A percentile compares a stretch with the other conserved stretches of the same genome.
Evolutionary conservation across 2,797 vertebrate species (phyloP).

Genomic region (Phrynocephalus forsythii): DNA sequence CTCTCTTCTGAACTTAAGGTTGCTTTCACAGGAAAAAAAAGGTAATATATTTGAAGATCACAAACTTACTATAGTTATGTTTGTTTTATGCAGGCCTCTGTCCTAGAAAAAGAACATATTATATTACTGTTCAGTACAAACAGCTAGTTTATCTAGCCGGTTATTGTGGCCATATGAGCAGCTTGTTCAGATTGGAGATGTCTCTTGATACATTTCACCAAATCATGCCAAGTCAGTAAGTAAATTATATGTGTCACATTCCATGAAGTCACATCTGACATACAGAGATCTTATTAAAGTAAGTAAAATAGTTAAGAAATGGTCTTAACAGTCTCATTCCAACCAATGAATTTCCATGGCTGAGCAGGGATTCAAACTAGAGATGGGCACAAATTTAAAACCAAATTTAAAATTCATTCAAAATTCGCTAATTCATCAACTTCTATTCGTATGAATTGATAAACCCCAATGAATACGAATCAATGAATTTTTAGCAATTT

Average conservation of each 20-base stretch:
- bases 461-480: too few species aligned
- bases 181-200: constrained; percentile 1
- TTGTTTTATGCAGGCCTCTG: not conserved
- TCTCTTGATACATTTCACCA: not conserved
- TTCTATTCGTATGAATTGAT: too few species aligned
- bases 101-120: not conserved
- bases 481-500: too few species aligned
- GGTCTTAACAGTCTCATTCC: too few species aligned
- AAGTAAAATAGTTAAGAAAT: too few species aligned
- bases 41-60: not conserved
- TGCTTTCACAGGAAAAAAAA: not conserved
- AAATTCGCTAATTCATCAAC: too few species aligned
- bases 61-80: not conserved
- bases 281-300: too few species aligned
- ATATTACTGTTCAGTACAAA: not conserved
- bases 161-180: not conserved
- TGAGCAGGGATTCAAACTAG: too few species aligned
- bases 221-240: not conserved
- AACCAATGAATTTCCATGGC: too few species aligned
- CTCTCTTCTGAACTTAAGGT: not conserved
- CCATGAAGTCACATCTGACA: too few species aligned
- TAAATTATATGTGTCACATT: not conserved
- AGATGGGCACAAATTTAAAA: too few species aligned
- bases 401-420: too few species aligned
- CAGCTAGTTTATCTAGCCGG: not conserved